Evolutionary conservation across 2,797 vertebrate species (phyloP).

Genomic region (Garrulus glandarius): DNA sequence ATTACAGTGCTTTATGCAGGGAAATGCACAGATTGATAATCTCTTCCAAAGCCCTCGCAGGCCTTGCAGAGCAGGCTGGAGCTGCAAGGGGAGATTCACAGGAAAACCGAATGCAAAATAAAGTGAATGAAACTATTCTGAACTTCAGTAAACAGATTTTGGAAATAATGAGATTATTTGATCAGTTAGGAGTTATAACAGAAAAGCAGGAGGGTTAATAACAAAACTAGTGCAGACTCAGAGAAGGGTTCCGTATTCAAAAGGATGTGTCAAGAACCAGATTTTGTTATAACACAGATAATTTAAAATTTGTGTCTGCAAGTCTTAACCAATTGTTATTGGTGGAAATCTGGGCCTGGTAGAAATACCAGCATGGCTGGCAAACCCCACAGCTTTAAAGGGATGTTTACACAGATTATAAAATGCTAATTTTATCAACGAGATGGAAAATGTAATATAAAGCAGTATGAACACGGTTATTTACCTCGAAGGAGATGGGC

Average conservation of each 20-base stretch:
- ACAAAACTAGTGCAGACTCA: not conserved
- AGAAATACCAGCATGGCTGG: not conserved
- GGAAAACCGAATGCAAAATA: not conserved
- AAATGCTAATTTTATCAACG: constrained; percentile 14
- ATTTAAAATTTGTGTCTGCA: not conserved
- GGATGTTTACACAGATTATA: not conserved
- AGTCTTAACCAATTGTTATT: not conserved
- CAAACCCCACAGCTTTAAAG: not conserved
- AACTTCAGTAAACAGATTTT: not conserved
- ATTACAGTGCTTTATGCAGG: not conserved
- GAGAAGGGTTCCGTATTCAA: not conserved
- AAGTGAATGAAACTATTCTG: not conserved
- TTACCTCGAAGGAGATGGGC: not conserved
- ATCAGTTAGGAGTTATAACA: not conserved
- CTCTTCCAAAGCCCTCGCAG: not conserved
- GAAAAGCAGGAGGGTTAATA: not conserved
- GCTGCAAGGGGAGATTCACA: not conserved
- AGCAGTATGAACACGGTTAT: not conserved
- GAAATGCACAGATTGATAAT: not conserved
- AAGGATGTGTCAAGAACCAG: not conserved
- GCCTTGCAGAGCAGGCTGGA: not conserved
- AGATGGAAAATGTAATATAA: constrained; percentile 18
- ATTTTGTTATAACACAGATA: not conserved
- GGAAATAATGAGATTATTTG: not conserved
- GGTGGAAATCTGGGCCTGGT: not conserved